Conservation (phyloP, 2,888 invertebrate species). For the Elysia crispata region DNA sequence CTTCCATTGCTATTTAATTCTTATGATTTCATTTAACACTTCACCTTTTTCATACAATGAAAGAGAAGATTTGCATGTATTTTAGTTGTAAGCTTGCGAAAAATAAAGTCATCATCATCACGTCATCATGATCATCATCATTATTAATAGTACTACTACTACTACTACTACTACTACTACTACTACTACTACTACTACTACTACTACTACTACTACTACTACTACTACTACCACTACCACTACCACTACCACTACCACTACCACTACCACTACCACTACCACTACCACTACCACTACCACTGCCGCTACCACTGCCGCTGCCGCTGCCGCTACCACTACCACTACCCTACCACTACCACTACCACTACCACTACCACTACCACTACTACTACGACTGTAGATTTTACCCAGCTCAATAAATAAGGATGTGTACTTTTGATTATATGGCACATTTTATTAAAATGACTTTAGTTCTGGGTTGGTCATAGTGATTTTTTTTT, state of each 20-base stretch:
- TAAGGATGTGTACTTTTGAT: neutral
- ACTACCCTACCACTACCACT: slow-evolving; percentile 30
- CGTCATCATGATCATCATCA: neutral
- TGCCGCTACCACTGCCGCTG: slow-evolving; percentile 32
- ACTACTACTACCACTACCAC: slow-evolving; percentile 30
- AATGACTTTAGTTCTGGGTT: too few species aligned
- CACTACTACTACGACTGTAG: too few species aligned
- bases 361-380: slow-evolving; percentile 25
- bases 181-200: slow-evolving; percentile 32
- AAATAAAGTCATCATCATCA: neutral
- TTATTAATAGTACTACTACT: slow-evolving; percentile 28
- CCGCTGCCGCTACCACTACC: slow-evolving; percentile 31
- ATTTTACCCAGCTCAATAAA: too few species aligned
- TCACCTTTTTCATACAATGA: too few species aligned
- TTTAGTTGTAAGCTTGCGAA: too few species aligned
- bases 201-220: slow-evolving; percentile 36
- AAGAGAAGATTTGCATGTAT: too few species aligned
- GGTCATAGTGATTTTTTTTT: too few species aligned
- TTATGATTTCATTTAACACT: too few species aligned
- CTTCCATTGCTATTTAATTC: too few species aligned
- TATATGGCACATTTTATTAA: too few species aligned
- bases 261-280: slow-evolving; percentile 34
- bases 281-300: slow-evolving; percentile 34
- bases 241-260: slow-evolving; percentile 34
- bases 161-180: slow-evolving; percentile 12